Evolutionary conservation across 2,113 vertebrate genomes (phyloP).

Genomic region (Nyctibius bracteatus): DNA sequence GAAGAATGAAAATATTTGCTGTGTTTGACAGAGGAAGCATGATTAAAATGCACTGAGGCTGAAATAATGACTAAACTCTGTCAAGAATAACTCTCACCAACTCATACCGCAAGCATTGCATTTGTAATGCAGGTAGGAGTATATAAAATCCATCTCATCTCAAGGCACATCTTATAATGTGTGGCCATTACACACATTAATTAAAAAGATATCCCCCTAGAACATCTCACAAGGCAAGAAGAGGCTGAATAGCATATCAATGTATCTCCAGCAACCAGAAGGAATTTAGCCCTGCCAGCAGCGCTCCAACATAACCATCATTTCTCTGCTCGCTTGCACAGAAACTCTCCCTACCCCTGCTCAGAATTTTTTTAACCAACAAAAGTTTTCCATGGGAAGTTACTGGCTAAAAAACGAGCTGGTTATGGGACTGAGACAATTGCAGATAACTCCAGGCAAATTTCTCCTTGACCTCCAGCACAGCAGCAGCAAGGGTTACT

Average conservation of each 20-base stretch:
- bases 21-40: constrained; percentile 38
- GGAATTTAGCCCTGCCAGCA: neutral
- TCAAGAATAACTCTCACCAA: constrained; percentile 17
- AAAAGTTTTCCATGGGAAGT: neutral
- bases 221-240: neutral
- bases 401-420: neutral
- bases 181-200: constrained; percentile 22
- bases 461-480: neutral
- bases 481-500: neutral
- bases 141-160: constrained; percentile 40
- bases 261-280: neutral
- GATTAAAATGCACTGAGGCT: constrained; percentile 66
- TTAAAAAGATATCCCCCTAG: constrained; percentile 13
- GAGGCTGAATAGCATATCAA: neutral
- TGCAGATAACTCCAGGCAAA: neutral
- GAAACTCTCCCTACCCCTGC: neutral
- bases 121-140: constrained; percentile 4
- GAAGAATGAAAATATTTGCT: constrained; percentile 45
- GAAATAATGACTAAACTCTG: constrained; percentile 60
- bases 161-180: neutral
- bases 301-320: neutral
- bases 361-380: neutral
- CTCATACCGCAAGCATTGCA: neutral
- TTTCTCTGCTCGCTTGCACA: neutral
- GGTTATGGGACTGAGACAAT: neutral